Evolutionary conservation across 1,140 invertebrate genomes (phyloP).

Genomic region (Eciton burchellii): DNA sequence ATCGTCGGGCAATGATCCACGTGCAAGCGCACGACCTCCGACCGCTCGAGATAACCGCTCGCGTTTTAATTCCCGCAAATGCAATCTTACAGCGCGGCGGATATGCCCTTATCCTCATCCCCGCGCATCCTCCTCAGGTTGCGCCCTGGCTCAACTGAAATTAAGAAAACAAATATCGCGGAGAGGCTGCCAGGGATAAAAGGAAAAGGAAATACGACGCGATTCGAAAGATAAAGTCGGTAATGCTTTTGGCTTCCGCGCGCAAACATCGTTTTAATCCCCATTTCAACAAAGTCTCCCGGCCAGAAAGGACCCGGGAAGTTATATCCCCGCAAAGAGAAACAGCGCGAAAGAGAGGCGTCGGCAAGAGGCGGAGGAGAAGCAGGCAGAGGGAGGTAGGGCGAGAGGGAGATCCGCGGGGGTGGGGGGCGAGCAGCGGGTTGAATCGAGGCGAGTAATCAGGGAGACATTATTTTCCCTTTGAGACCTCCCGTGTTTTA

Average conservation of each 20-base stretch:
- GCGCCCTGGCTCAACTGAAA: constrained; percentile 63
- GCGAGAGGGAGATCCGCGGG: constrained; percentile 43
- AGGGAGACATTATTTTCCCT: constrained; percentile 86
- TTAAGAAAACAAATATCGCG: constrained; percentile 76
- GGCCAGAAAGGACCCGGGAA: constrained; percentile 65
- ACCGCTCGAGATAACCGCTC: not conserved
- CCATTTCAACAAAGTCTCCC: constrained; percentile 76
- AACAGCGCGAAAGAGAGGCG: constrained; percentile 60
- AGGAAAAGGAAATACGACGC: constrained; percentile 83
- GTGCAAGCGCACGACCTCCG: constrained; percentile 4
- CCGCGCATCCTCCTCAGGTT: too few relatives aligned
- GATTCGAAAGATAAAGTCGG: constrained; percentile 85
- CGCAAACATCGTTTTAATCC: constrained; percentile 86
- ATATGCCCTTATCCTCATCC: constrained; percentile 26
- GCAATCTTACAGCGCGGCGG: constrained; percentile 23
- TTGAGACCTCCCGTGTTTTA: constrained; percentile 84
- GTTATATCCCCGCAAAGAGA: constrained; percentile 63
- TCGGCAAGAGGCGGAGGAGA: constrained; percentile 78
- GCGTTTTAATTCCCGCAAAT: constrained; percentile 45
- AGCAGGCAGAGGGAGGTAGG: too few relatives aligned
- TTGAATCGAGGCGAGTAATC: constrained; percentile 85
- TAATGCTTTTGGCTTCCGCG: constrained; percentile 85
- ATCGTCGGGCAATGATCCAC: constrained; percentile 26
- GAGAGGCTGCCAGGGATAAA: constrained; percentile 79
- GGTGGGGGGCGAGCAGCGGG: constrained; percentile 70